phyloP scores from a whole-genome alignment of 2,888 invertebrate genomes.

The Brenthis ino region DNA sequence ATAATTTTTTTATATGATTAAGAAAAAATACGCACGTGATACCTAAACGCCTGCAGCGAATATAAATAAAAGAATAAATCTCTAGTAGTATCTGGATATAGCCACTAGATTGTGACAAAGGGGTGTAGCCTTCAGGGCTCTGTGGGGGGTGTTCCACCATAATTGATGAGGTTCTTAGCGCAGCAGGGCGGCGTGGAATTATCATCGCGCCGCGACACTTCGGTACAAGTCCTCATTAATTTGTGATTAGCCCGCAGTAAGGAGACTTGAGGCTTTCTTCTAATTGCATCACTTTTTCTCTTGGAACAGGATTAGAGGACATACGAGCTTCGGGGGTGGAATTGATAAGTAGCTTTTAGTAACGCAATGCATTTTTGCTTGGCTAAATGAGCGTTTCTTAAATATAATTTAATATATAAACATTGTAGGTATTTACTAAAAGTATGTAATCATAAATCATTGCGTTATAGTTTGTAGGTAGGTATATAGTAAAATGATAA shows the following conservation, averaged over 20 bases:
- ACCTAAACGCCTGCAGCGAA: conserved; percentile 2
- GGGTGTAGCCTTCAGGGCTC: conserved; percentile 57
- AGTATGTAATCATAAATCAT: no score
- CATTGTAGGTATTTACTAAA: no score
- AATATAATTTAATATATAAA: no score
- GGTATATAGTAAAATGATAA: no score
- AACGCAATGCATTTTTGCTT: conserved; percentile 9
- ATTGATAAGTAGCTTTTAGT: conserved; percentile 17
- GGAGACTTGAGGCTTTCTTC: conserved; percentile 70
- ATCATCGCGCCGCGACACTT: conserved; percentile 75
- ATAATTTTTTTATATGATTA: no score
- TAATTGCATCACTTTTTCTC: conserved; percentile 77
- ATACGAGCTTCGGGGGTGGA: conserved; percentile 25
- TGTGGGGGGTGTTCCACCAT: conserved; percentile 70
- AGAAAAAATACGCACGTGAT: neutral
- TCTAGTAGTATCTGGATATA: conserved; percentile 40
- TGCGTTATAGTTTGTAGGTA: no score
- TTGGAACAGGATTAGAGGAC: conserved; percentile 33
- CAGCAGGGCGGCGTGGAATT: conserved; percentile 75
- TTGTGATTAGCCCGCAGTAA: conserved; percentile 79
- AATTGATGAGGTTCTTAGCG: conserved; percentile 82
- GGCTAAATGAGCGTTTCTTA: neutral
- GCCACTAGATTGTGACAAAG: conserved; percentile 46
- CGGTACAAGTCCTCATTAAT: conserved; percentile 78
- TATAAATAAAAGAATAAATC: conserved; percentile 40